Conservation (phyloP, 2,888 invertebrate species). For the Matsumyia berberina region DNA sequence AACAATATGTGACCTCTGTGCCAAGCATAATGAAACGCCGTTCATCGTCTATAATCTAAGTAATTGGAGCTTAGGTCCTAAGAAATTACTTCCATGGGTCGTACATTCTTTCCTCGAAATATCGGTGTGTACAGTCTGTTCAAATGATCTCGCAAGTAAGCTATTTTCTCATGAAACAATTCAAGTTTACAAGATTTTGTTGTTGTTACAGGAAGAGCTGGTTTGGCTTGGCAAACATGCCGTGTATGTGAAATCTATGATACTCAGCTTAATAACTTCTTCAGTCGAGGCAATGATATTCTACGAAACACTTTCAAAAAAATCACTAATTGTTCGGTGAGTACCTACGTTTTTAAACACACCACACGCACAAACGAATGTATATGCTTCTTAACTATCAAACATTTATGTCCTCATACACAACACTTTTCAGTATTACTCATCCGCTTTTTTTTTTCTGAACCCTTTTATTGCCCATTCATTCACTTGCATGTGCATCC, state of each 20-base stretch:
- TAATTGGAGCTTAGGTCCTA: slow-evolving; percentile 31
- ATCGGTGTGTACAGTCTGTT: slow-evolving; percentile 18
- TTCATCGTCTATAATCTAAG: background rate
- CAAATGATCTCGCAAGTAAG: slow-evolving; percentile 17
- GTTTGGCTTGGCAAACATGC: slow-evolving; percentile 45
- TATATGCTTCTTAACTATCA: background rate
- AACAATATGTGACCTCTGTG: slow-evolving; percentile 44
- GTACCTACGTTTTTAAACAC: background rate
- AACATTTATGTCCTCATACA: background rate
- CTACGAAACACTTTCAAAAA: slow-evolving; percentile 22
- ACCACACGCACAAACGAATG: too few relatives aligned
- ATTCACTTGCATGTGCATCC: too few relatives aligned
- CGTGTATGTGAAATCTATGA: slow-evolving; percentile 51
- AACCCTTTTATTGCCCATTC: too few relatives aligned
- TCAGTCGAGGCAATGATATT: background rate
- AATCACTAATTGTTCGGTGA: slow-evolving; percentile 39
- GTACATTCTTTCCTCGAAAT: background rate
- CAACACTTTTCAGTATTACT: too few relatives aligned
- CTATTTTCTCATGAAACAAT: background rate
- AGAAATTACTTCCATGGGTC: slow-evolving; percentile 13
- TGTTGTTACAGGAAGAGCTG: slow-evolving; percentile 22
- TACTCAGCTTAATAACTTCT: slow-evolving; percentile 35
- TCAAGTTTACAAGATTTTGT: background rate
- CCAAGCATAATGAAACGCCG: background rate
- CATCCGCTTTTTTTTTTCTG: too few relatives aligned